Evolutionary conservation across 2,113 vertebrate species (phyloP).

Genomic region (Mohoua ochrocephala): DNA sequence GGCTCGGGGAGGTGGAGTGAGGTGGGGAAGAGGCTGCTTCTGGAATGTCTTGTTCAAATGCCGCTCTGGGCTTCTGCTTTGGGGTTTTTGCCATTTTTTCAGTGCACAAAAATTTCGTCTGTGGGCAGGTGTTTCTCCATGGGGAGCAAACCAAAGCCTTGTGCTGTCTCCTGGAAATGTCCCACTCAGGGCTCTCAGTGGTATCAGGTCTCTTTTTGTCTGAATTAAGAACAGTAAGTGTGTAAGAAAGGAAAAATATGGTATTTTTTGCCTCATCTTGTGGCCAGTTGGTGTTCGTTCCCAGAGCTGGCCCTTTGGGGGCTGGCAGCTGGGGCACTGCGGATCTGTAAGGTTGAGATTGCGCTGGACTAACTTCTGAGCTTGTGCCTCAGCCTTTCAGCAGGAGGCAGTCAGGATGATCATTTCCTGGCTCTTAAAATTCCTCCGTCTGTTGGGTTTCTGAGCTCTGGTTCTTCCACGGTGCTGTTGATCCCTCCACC

Average conservation of each 20-base stretch:
- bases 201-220: neutral
- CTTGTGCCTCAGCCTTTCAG: neutral
- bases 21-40: neutral
- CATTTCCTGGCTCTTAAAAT: neutral
- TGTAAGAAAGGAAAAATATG: rapidly evolving
- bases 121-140: neutral
- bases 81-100: neutral
- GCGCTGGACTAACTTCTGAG: neutral
- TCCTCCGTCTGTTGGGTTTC: neutral
- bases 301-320: neutral
- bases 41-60: neutral
- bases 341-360: rapidly evolving
- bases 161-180: neutral
- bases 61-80: neutral
- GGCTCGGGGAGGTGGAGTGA: neutral
- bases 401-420: neutral
- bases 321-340: neutral
- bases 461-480: rapidly evolving
- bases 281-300: neutral
- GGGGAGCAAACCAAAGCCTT: neutral
- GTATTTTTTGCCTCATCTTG: rapidly evolving
- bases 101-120: neutral
- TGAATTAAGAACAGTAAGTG: neutral
- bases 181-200: neutral
- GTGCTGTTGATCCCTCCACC: neutral